Evolutionary conservation across 1,140 invertebrate genomes (phyloP).

Genomic region (Augochlora pura): DNA sequence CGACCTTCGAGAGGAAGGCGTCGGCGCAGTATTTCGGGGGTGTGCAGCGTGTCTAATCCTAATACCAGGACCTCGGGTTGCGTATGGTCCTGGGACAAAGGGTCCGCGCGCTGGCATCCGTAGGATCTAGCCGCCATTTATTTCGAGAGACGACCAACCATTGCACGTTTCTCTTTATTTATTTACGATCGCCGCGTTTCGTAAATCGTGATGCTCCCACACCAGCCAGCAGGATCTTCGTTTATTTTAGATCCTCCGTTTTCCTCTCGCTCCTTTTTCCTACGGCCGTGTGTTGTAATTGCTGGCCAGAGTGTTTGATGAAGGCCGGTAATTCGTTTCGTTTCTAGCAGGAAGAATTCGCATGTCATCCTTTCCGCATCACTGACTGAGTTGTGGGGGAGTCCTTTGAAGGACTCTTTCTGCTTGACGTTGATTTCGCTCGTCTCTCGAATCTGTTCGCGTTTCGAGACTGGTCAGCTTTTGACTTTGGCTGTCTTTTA

Average conservation of each 20-base stretch:
- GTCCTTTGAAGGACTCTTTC: not conserved
- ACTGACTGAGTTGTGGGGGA: not conserved
- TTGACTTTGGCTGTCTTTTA: no score
- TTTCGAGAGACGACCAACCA: constrained; percentile 5
- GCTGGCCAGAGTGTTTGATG: not conserved
- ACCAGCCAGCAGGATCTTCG: not conserved
- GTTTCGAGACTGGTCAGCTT: no score
- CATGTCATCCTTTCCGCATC: constrained; percentile 36
- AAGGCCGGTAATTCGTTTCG: constrained; percentile 21
- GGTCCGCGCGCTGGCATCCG: constrained; percentile 4
- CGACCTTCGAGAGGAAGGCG: not conserved
- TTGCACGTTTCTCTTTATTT: constrained; percentile 34
- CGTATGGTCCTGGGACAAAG: constrained; percentile 34
- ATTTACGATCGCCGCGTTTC: constrained; percentile 31
- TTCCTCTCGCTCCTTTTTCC: not conserved
- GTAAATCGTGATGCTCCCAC: not conserved
- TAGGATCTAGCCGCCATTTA: constrained; percentile 29
- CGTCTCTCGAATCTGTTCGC: no score
- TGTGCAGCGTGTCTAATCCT: constrained; percentile 45
- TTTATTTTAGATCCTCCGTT: constrained; percentile 15
- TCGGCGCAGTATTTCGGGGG: not conserved
- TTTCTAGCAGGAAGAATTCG: constrained; percentile 11
- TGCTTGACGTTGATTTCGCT: no score
- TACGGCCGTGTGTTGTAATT: not conserved
- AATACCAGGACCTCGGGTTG: constrained; percentile 27